A percentile compares a stretch with the other conserved stretches of the same genome.
Conservation (phyloP, 2,888 invertebrate genomes). For the Cheilosia pagana region DNA sequence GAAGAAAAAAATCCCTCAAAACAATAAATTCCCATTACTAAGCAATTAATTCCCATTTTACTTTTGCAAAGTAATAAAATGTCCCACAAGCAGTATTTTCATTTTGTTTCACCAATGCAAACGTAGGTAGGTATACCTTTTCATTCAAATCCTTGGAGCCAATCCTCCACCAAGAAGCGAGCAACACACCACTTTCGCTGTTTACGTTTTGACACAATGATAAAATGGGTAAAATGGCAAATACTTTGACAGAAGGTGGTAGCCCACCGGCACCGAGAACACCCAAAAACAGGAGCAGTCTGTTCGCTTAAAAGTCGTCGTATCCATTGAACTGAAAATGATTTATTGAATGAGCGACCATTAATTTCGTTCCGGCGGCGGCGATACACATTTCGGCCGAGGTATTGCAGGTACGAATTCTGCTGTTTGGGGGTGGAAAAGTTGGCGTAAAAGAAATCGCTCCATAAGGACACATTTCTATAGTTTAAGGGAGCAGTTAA, state of each 20-base stretch:
- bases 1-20: constrained; percentile 26
- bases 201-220: constrained; percentile 70
- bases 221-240: constrained; percentile 56
- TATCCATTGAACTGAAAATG: constrained; percentile 72
- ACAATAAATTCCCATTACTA: constrained; percentile 72
- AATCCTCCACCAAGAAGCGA: constrained; percentile 14
- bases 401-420: constrained; percentile 50
- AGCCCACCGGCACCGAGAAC: not conserved
- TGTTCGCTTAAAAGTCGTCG: constrained; percentile 39
- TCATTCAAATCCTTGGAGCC: constrained; percentile 34
- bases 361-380: constrained; percentile 60
- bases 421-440: constrained; percentile 18
- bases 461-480: constrained; percentile 34
- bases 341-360: constrained; percentile 62
- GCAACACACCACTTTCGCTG: constrained; percentile 54
- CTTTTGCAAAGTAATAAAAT: constrained; percentile 70
- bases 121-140: constrained; percentile 5
- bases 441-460: constrained; percentile 45
- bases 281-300: constrained; percentile 14
- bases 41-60: constrained; percentile 71
- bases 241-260: constrained; percentile 40
- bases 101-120: not conserved
- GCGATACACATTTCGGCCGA: constrained; percentile 27
- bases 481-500: constrained; percentile 33
- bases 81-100: constrained; percentile 12